Evolutionary conservation across 1,140 invertebrate species (phyloP), one percentile per base, ranked within the genome.

Genomic region (Lutraria rhynchaena): DNA sequence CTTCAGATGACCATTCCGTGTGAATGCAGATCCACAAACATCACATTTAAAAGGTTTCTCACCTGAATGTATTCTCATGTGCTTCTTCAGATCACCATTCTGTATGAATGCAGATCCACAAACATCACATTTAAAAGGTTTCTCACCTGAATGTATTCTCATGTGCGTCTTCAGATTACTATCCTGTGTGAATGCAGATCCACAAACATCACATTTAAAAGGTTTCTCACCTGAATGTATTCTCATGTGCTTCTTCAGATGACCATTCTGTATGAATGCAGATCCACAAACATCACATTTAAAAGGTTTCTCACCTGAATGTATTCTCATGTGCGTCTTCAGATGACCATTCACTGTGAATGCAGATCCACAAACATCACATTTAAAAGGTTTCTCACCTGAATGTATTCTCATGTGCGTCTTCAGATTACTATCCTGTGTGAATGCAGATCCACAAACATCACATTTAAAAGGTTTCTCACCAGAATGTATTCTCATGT

Each of bases 291-390:
- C n/a, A n/a, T n/a, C n/a, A n/a, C n/a, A n/a, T n/a, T n/a, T n/a
- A n/a, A n/a, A 44, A 9, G 22, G 41, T 69, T 27, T 69, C 24
- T 69, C 65, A 27, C 65, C 24, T 44, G 1, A 46, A 44, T 69
- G 65, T 71, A 71, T 71, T 22, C 44, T 71, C 69, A 33, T 53
- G 46, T 71, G 69, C 55, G 11, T 71, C 5, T 11, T 55, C 37
- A 71, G 24, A 7, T 33, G 11, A 29, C 24, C 1, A 41, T 27
- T 71, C 13, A 27, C 19, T 35, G 0, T 15, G 35, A 2, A 71
- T 71, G 46, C 51, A 29, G 27, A 29, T 29, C 31, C 69, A 53
- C 69, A 71, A 17, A 71, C 17, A 9, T 27, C 51, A 71, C 46
- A 71, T 33, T 51, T 71, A 5, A 29, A 71, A 4, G 29, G 49